These are phyloP conservation scores for Conops quadrifasciatus DNA, from an alignment of 2,888 invertebrate genomes.

Conservation along the genomic window DNA sequence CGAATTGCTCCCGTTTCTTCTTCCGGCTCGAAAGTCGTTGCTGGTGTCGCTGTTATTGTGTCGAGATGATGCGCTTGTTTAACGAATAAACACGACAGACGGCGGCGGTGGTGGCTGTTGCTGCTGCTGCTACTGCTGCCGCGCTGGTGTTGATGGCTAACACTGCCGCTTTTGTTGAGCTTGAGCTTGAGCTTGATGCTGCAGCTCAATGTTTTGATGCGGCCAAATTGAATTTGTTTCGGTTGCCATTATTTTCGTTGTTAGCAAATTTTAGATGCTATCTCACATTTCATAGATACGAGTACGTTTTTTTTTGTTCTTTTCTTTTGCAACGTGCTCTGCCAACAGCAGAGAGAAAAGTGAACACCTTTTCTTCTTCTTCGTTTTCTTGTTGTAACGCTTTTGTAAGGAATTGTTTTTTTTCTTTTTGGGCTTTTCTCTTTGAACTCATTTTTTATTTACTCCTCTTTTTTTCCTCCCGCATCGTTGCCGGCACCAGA, in stretches of 20 bases:
- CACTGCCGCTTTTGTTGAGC: not conserved
- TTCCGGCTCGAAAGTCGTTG: slow-evolving; percentile 10
- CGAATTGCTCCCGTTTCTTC: not conserved
- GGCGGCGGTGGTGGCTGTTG: not conserved
- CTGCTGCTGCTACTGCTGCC: not conserved
- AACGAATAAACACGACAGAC: too few relatives aligned
- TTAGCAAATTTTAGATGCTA: slow-evolving; percentile 13
- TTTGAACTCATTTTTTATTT: not conserved
- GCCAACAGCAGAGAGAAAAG: too few relatives aligned
- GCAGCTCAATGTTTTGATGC: not conserved
- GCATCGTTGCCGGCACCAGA: too few relatives aligned
- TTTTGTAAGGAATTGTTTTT: too few relatives aligned
- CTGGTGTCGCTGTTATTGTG: slow-evolving; percentile 11
- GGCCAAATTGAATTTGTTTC: not conserved
- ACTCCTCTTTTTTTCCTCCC: not conserved
- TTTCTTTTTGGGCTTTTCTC: not conserved
- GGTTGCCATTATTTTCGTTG: slow-evolving; percentile 16
- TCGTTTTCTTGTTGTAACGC: too few relatives aligned
- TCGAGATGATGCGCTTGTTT: not conserved
- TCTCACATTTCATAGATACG: slow-evolving; percentile 1
- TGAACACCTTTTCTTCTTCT: too few relatives aligned
- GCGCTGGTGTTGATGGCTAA: slow-evolving; percentile 2
- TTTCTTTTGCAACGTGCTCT: not conserved
- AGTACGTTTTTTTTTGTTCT: not conserved
- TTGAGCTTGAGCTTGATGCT: not conserved